Conservation (phyloP, 2,888 invertebrate species). For the Hyppa rectilinea region DNA sequence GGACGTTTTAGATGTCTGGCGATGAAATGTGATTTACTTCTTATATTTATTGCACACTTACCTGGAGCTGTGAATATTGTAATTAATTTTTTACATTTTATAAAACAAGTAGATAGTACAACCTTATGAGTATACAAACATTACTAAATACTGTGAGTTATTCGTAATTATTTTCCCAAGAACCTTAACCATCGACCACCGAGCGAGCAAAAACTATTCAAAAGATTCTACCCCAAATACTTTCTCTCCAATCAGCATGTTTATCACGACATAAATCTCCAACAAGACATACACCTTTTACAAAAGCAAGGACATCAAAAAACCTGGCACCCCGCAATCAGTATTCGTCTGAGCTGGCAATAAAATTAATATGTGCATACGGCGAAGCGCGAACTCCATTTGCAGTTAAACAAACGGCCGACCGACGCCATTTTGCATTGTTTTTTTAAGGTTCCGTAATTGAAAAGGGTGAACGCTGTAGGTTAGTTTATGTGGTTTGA, state of each 20-base stretch:
- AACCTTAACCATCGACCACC: slow-evolving; percentile 4
- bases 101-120: neutral
- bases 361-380: slow-evolving; percentile 81
- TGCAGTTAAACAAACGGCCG: slow-evolving; percentile 77
- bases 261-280: slow-evolving; percentile 63
- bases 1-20: slow-evolving; percentile 15
- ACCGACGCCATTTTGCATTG: slow-evolving; percentile 78
- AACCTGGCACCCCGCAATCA: slow-evolving; percentile 65
- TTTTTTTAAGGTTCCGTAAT: slow-evolving; percentile 72
- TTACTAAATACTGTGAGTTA: neutral
- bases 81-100: neutral
- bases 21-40: slow-evolving; percentile 5
- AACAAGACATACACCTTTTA: slow-evolving; percentile 58
- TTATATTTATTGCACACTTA: neutral
- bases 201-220: slow-evolving; percentile 26
- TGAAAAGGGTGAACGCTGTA: slow-evolving; percentile 62
- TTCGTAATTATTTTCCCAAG: neutral
- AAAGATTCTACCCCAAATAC: slow-evolving; percentile 32
- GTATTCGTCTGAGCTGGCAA: slow-evolving; percentile 67
- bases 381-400: slow-evolving; percentile 78
- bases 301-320: slow-evolving; percentile 67
- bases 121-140: neutral
- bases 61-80: neutral
- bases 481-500: slow-evolving; percentile 56
- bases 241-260: slow-evolving; percentile 55